phyloP scores from a whole-genome alignment of 2,113 vertebrate genomes.

The Megaceryle torquata region DNA sequence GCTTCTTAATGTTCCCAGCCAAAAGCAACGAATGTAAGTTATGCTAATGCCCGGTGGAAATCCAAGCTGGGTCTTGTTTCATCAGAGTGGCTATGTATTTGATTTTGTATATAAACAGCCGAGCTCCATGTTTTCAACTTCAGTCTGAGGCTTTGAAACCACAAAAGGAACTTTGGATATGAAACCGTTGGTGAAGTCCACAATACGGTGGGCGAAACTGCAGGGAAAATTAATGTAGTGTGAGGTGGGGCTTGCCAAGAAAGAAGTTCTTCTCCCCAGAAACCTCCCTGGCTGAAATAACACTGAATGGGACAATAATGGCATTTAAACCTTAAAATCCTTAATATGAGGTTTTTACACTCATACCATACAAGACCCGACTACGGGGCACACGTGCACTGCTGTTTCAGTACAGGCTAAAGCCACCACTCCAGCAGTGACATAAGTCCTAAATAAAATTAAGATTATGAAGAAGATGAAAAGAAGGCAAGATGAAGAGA shows the following conservation, averaged over 20 bases:
- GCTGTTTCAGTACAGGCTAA: neutral
- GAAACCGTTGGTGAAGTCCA: slow-evolving; percentile 9
- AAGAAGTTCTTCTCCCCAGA: neutral
- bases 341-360: neutral
- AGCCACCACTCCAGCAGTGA: neutral
- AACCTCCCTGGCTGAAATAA: neutral
- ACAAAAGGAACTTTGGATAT: neutral
- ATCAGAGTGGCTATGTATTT: neutral
- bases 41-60: neutral
- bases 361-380: neutral
- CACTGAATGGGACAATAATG: neutral
- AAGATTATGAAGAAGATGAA: neutral
- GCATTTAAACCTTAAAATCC: slow-evolving; percentile 19
- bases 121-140: slow-evolving; percentile 1
- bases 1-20: neutral
- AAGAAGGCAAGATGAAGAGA: neutral
- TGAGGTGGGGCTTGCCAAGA: slow-evolving; percentile 6
- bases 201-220: neutral
- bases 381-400: neutral
- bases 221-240: slow-evolving; percentile 10
- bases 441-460: neutral
- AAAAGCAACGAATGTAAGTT: slow-evolving; percentile 8
- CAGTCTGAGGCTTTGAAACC: slow-evolving; percentile 38
- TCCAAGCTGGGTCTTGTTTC: slow-evolving; percentile 26
- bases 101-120: slow-evolving; percentile 48